Evolutionary conservation across 2,888 invertebrate species (phyloP).

Genomic region (Sarcophaga rosellei): DNA sequence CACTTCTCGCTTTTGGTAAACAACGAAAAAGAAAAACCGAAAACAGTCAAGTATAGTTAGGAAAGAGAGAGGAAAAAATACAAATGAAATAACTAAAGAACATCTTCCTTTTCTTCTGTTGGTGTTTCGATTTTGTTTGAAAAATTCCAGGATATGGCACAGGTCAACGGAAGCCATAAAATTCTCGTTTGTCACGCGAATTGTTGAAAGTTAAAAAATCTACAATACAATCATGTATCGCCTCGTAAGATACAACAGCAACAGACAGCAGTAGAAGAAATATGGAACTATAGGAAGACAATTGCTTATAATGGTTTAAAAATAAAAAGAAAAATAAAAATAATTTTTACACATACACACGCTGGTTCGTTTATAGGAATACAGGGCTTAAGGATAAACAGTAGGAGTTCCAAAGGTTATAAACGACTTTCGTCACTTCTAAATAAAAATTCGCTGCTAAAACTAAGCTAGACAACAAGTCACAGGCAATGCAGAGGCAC

Average conservation of each 20-base stretch:
- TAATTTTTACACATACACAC: not conserved
- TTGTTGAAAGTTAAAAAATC: constrained; percentile 69
- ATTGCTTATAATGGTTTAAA: constrained; percentile 67
- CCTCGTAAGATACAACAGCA: constrained; percentile 53
- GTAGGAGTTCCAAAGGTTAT: constrained; percentile 61
- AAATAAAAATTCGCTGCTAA: constrained; percentile 37
- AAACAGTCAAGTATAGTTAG: too few relatives aligned
- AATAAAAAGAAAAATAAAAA: constrained; percentile 48
- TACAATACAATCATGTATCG: constrained; percentile 35
- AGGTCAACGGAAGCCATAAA: constrained; percentile 82
- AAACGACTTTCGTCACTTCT: constrained; percentile 65
- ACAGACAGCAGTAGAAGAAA: constrained; percentile 60
- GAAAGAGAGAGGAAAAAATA: too few relatives aligned
- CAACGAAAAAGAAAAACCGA: not conserved
- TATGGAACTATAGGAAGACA: constrained; percentile 53
- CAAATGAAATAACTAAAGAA: constrained; percentile 58
- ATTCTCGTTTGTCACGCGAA: constrained; percentile 81
- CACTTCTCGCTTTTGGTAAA: constrained; percentile 73
- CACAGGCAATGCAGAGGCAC: not conserved
- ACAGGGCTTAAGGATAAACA: constrained; percentile 24
- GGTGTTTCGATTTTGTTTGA: constrained; percentile 19
- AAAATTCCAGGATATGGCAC: constrained; percentile 77
- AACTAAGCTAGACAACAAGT: not conserved
- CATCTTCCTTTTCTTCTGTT: constrained; percentile 61
- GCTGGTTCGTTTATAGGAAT: not conserved